Percentiles rank a stretch among this genome's conserved stretches.
These are phyloP conservation scores for Stomorhina lunata DNA, from an alignment of 2,888 invertebrate species.

Conservation along the genomic window DNA sequence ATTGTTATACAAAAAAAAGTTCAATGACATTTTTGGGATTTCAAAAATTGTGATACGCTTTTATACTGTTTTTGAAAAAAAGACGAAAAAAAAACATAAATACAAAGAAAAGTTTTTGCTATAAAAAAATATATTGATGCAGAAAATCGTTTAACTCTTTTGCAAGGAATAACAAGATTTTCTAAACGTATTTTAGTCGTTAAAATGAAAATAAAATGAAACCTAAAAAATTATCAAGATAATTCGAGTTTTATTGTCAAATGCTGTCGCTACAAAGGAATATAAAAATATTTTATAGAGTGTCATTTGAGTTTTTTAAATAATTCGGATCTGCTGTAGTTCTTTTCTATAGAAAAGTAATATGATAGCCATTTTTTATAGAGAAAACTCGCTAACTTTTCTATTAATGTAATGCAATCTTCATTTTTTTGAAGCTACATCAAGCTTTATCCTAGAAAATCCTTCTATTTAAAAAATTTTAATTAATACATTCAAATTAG, in stretches of 20 bases:
- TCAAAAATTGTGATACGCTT: too few relatives aligned
- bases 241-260: conserved; percentile 3
- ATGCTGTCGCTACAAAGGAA: neutral
- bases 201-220: conserved; percentile 9
- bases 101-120: too few relatives aligned
- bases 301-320: too few relatives aligned
- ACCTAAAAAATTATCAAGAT: conserved; percentile 27
- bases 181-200: neutral
- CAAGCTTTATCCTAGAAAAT: too few relatives aligned
- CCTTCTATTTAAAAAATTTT: too few relatives aligned
- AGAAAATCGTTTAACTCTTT: conserved; percentile 56
- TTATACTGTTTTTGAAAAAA: conserved; percentile 13
- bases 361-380: too few relatives aligned
- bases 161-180: conserved; percentile 2
- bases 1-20: conserved; percentile 35
- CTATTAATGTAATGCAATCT: too few relatives aligned
- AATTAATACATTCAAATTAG: too few relatives aligned
- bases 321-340: too few relatives aligned
- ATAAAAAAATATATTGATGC: conserved; percentile 50
- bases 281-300: neutral
- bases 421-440: too few relatives aligned
- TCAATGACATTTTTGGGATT: conserved; percentile 53
- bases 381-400: too few relatives aligned
- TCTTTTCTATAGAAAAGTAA: too few relatives aligned
- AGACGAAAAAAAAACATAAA: conserved; percentile 1